A percentile compares a stretch with the other conserved stretches of the same genome.
phyloP scores from a whole-genome alignment of 1,140 invertebrate species.

The Drosophila sp. region DNA sequence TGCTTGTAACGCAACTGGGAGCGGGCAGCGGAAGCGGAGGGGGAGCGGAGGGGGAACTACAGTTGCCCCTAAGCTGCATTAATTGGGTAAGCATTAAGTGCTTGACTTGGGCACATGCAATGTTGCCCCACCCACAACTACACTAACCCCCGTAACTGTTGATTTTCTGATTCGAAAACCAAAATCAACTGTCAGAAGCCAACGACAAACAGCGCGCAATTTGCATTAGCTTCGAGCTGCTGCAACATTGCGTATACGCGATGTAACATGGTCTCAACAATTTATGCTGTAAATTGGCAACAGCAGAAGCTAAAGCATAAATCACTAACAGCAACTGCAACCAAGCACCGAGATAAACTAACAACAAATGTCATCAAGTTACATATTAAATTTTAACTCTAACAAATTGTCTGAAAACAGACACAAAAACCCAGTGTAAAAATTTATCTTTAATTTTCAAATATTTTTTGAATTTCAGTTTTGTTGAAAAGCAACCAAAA shows the following conservation, averaged over 20 bases:
- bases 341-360: neutral
- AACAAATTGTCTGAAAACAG: conserved; percentile 1
- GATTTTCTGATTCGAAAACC: conserved; percentile 19
- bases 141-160: neutral
- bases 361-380: neutral
- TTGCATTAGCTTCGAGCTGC: conserved; percentile 24
- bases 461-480: too few relatives aligned
- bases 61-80: conserved; percentile 50
- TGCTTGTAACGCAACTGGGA: neutral
- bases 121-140: neutral
- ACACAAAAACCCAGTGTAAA: neutral
- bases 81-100: conserved; percentile 59
- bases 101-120: neutral
- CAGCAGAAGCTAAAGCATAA: conserved; percentile 8
- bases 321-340: neutral
- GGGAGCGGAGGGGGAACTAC: too few relatives aligned
- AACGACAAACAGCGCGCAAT: conserved; percentile 17
- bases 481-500: too few relatives aligned
- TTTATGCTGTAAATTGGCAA: conserved; percentile 26
- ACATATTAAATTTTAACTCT: conserved; percentile 5
- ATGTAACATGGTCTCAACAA: conserved; percentile 25
- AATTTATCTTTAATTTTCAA: neutral
- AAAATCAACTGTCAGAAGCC: conserved; percentile 26
- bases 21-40: too few relatives aligned
- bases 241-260: conserved; percentile 36